Percentiles rank a stretch among this genome's conserved stretches.
phyloP scores from a whole-genome alignment of 2,888 invertebrate genomes.

The Thecophora atra region DNA sequence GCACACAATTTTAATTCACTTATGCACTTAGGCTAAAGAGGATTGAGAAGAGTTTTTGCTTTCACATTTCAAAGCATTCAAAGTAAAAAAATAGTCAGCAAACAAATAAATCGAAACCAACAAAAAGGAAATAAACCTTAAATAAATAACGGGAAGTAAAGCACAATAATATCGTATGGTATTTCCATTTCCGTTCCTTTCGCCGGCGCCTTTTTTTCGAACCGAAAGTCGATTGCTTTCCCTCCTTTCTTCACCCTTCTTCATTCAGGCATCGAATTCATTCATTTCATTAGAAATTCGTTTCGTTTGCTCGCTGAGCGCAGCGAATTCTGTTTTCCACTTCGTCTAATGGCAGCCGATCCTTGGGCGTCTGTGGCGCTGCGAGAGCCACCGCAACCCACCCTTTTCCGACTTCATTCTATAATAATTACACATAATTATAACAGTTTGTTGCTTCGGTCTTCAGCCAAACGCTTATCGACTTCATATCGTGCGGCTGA shows the following conservation, averaged over 20 bases:
- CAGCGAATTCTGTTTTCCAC: background rate
- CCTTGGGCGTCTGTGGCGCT: background rate
- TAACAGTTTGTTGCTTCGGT: background rate
- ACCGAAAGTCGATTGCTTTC: too few species aligned
- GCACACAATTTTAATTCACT: too few species aligned
- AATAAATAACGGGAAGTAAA: background rate
- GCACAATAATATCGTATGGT: background rate
- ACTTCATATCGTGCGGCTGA: slow-evolving; percentile 22
- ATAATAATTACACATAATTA: too few species aligned
- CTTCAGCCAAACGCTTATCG: background rate
- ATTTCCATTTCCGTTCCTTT: background rate
- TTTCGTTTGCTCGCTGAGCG: background rate
- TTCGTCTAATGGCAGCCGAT: background rate
- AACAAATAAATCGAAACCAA: too few species aligned
- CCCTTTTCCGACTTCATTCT: background rate
- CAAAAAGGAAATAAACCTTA: too few species aligned
- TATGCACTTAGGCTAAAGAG: too few species aligned
- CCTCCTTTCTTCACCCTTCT: too few species aligned
- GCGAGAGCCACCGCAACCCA: background rate
- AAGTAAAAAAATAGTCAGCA: too few species aligned
- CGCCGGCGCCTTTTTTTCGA: too few species aligned
- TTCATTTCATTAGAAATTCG: slow-evolving; percentile 4
- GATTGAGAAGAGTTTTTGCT: too few species aligned
- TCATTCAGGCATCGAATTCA: too few species aligned
- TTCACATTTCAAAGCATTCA: too few species aligned